Evolutionary conservation across 2,888 invertebrate species (phyloP).

Genomic region (Abrostola tripartita): DNA sequence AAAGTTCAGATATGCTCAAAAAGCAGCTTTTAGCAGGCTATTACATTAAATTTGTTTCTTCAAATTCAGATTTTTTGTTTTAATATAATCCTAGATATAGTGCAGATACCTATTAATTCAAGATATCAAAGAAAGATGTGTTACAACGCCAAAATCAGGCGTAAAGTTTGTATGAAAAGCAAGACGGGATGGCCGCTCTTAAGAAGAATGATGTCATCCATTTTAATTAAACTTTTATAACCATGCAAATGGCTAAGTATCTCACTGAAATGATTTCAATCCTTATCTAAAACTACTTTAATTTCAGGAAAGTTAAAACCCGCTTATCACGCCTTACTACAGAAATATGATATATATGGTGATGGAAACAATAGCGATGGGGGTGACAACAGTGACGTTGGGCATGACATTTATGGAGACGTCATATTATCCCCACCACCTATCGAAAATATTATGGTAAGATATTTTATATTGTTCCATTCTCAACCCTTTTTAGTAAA

Average conservation of each 20-base stretch:
- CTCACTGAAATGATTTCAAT: not conserved
- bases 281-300: slow-evolving; percentile 6
- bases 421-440: slow-evolving; percentile 16
- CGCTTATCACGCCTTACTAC: slow-evolving; percentile 52
- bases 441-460: slow-evolving; percentile 34
- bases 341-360: slow-evolving; percentile 60
- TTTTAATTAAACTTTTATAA: too few relatives aligned
- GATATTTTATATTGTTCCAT: not conserved
- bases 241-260: not conserved
- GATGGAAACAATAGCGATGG: slow-evolving; percentile 41
- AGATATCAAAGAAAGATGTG: too few relatives aligned
- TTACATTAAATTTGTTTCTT: too few relatives aligned
- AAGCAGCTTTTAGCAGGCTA: too few relatives aligned
- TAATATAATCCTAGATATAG: too few relatives aligned
- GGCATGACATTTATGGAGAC: slow-evolving; percentile 58
- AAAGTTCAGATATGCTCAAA: too few relatives aligned
- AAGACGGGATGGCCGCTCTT: too few relatives aligned
- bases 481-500: too few relatives aligned
- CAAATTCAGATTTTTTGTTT: too few relatives aligned
- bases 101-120: too few relatives aligned
- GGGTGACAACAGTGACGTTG: slow-evolving; percentile 44
- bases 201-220: not conserved
- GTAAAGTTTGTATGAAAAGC: too few relatives aligned
- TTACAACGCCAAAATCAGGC: too few relatives aligned
- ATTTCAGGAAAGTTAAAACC: slow-evolving; percentile 65